phyloP scores from a whole-genome alignment of 2,113 vertebrate genomes.

The Alosa alosa region DNA sequence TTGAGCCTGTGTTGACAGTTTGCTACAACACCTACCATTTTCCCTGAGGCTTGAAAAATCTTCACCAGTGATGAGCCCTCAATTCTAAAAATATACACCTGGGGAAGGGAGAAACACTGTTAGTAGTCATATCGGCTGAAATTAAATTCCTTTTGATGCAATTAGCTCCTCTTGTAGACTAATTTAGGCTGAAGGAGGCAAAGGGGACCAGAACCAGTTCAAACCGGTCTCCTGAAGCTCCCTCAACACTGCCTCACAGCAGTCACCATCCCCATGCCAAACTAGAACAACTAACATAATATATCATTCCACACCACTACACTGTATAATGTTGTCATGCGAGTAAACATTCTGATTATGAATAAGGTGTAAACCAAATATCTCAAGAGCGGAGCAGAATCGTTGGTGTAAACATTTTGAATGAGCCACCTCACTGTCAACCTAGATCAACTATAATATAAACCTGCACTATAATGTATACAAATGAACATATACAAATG shows the following conservation, averaged over 20 bases:
- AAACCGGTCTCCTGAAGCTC: background rate
- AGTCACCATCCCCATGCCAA: background rate
- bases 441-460: too few relatives aligned
- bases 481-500: too few relatives aligned
- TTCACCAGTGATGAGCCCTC: constrained; percentile 85
- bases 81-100: constrained; percentile 97
- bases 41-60: constrained; percentile 92
- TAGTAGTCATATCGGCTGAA: background rate
- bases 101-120: constrained; percentile 31
- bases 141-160: background rate
- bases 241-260: background rate
- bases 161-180: background rate
- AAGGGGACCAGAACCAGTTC: background rate
- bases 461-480: too few relatives aligned
- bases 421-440: too few relatives aligned
- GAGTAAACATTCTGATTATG: too few relatives aligned
- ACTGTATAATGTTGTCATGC: too few relatives aligned
- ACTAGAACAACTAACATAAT: background rate
- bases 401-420: too few relatives aligned
- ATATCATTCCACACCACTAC: background rate
- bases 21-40: constrained; percentile 80
- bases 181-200: constrained; percentile 3
- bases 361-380: too few relatives aligned
- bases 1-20: background rate
- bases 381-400: too few relatives aligned